phyloP scores from a whole-genome alignment of 2,888 invertebrate species.

The Tetropium fuscum region DNA sequence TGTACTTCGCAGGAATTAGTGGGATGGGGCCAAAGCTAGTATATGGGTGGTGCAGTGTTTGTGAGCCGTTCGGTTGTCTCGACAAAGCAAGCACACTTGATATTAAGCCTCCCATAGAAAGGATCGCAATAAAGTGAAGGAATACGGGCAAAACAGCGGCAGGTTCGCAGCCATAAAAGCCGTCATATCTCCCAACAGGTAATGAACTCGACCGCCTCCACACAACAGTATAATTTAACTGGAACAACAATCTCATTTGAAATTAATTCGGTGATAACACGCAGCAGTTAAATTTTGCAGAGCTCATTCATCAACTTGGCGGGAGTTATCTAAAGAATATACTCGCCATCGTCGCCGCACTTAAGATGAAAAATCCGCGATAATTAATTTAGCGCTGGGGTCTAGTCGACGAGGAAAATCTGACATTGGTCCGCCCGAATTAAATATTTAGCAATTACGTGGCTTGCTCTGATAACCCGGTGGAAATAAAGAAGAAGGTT shows the following conservation, averaged over 20 bases:
- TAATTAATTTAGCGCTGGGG: constrained; percentile 21
- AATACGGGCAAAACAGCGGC: constrained; percentile 35
- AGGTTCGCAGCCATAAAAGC: constrained; percentile 37
- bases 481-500: constrained; percentile 1
- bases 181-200: constrained; percentile 45
- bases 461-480: constrained; percentile 1
- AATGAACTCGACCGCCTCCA: constrained; percentile 32
- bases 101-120: constrained; percentile 41
- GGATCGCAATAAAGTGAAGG: constrained; percentile 32
- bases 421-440: constrained; percentile 9
- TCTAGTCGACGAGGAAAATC: constrained; percentile 2
- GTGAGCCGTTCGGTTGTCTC: constrained; percentile 38
- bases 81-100: constrained; percentile 34
- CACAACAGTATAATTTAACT: constrained; percentile 35
- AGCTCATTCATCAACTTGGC: constrained; percentile 19
- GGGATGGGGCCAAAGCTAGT: too few relatives aligned
- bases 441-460: constrained; percentile 30
- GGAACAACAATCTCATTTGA: constrained; percentile 32
- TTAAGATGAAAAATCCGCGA: constrained; percentile 10
- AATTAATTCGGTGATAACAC: constrained; percentile 32
- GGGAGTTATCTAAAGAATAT: constrained; percentile 16
- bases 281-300: constrained; percentile 4
- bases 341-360: constrained; percentile 6
- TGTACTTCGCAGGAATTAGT: constrained; percentile 32
- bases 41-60: too few relatives aligned